Base-by-base conservation (phyloP, 1,140 invertebrate genomes). In the Tetragnatha versicolor region DNA sequence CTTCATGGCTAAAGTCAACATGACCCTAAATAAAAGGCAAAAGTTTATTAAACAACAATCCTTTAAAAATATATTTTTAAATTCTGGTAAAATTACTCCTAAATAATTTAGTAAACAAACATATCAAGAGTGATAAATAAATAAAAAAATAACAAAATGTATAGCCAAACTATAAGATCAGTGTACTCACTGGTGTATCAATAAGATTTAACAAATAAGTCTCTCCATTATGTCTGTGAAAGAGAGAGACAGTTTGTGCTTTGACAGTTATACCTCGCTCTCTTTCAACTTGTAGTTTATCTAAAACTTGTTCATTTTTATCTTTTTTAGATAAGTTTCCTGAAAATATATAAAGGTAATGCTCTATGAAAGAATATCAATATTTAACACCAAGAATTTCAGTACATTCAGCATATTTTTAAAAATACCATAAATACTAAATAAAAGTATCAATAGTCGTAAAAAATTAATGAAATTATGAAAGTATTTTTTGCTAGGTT, bases 251-350 rank as follows among this genome's bases (percentile, higher is more conserved):
- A 22, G 96, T 97, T 83, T 98, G 96, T 14, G 98, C 97, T 88
- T 99, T 99, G 0, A 99, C 97, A 22, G 98, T 99, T 22, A 99
- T 99, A 4, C 98, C 97, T 84, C 94, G 89, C 85, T 99, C 96
- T 83, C 91, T 89, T 87, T 99, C 98, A 3, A 99, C 96, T 87
- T 93, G 89, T 10, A 92, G 82, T 85, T 93, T 93, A 85, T 98
- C 96, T 29, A 98, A 84, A 47, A 97, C 91, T 89, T 99, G 97
- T 87, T 86, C 90, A 87, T 84, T 87, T 45, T 72, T 89, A 14
- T 86, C 88, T 45, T 92, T 90, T 33, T 86, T 87, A 82, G 91
- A 89, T 69, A 97, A 92, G 0, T 92, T 92, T 29, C 94, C 88
- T 89, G 80, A 25, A 63, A 17, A 55, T 22, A n/a, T n/a, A n/a